A percentile compares a stretch with the other conserved stretches of the same genome.
phyloP scores from a whole-genome alignment of 2,888 invertebrate genomes.

The Neoitamus cyanurus region DNA sequence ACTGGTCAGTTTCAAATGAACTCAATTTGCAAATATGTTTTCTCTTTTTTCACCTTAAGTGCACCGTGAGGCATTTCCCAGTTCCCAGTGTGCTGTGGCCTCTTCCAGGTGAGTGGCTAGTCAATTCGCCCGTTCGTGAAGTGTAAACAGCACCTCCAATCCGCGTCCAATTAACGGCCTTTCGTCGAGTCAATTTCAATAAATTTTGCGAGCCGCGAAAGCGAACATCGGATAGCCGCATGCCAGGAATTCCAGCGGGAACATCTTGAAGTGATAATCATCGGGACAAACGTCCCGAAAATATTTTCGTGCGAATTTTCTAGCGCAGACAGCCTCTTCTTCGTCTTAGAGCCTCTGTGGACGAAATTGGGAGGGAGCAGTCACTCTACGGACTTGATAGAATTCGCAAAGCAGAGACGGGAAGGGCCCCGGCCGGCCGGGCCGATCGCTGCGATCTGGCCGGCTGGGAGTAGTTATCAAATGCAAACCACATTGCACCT shows the following conservation, averaged over 20 bases:
- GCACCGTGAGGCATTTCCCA: not conserved
- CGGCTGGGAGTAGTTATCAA: conserved; percentile 15
- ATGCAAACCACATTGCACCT: conserved; percentile 38
- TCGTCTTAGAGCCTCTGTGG: not conserved
- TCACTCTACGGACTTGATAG: not conserved
- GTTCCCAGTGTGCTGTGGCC: not conserved
- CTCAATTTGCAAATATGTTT: not conserved
- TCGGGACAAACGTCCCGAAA: conserved; percentile 31
- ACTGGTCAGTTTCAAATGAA: not conserved
- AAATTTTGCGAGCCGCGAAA: conserved; percentile 12
- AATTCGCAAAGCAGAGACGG: not conserved
- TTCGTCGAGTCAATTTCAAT: conserved; percentile 34
- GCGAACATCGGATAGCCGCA: conserved; percentile 22
- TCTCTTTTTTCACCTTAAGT: not conserved
- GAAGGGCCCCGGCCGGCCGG: not conserved
- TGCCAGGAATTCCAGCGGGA: conserved; percentile 12
- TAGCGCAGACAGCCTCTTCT: not conserved
- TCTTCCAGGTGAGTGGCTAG: conserved; percentile 14
- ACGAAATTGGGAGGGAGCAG: not conserved
- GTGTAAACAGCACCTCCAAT: conserved; percentile 24
- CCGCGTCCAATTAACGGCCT: conserved; percentile 23
- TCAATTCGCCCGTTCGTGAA: not conserved
- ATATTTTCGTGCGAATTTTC: conserved; percentile 34
- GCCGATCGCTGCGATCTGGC: too few species aligned
- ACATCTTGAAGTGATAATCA: conserved; percentile 42